Evolutionary conservation across 1,140 invertebrate species (phyloP).

Genomic region (Drosophila erecta): DNA sequence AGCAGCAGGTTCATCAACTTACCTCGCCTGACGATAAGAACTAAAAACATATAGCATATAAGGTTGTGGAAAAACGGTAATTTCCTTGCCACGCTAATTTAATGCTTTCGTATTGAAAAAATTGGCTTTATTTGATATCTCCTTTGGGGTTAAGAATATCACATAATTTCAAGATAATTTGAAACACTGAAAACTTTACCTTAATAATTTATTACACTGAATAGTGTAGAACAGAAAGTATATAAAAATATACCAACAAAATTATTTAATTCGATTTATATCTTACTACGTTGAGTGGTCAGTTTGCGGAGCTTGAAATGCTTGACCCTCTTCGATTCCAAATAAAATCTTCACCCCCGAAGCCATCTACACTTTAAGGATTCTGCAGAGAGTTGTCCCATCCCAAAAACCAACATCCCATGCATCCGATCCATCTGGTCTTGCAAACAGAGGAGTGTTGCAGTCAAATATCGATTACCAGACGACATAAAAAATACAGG

Average conservation of each 20-base stretch:
- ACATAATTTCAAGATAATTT: background rate
- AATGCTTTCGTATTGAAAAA: background rate
- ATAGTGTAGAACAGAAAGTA: too few relatives aligned
- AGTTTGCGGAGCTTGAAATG: background rate
- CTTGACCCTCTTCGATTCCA: background rate
- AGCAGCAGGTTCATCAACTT: constrained; percentile 30
- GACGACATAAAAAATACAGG: constrained; percentile 19
- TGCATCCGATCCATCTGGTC: constrained; percentile 35
- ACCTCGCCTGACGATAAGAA: background rate
- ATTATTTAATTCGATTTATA: too few relatives aligned
- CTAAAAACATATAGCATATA: background rate
- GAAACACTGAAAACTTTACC: too few relatives aligned
- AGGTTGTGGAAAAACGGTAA: constrained; percentile 3
- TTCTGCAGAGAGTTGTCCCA: constrained; percentile 3
- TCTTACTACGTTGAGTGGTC: too few relatives aligned
- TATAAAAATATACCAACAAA: too few relatives aligned
- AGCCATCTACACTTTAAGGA: background rate
- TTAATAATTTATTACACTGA: too few relatives aligned
- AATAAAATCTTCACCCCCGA: background rate
- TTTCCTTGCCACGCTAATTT: constrained; percentile 6
- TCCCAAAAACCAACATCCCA: background rate
- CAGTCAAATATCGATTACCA: constrained; percentile 58
- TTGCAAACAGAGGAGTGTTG: constrained; percentile 45
- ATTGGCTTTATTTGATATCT: background rate
- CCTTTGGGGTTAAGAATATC: background rate